phyloP scores from a whole-genome alignment of 2,888 invertebrate species.

The Dynastes grantii region DNA sequence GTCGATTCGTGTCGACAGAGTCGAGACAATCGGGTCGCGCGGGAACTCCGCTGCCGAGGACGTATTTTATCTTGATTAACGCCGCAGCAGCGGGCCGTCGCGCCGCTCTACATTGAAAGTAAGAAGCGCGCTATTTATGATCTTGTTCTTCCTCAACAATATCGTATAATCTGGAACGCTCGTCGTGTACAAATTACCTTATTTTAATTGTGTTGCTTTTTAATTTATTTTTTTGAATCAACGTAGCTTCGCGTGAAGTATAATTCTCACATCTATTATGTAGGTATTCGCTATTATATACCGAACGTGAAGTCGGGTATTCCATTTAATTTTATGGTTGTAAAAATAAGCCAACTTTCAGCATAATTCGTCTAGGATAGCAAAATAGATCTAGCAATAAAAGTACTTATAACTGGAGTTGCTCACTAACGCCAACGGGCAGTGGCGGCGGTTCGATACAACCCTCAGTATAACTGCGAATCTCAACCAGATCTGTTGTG shows the following conservation, averaged over 20 bases:
- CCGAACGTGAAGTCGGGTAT: background rate
- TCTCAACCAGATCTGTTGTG: too few species aligned
- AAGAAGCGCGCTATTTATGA: conserved; percentile 50
- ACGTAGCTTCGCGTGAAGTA: background rate
- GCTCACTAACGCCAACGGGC: too few species aligned
- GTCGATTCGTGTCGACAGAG: conserved; percentile 5
- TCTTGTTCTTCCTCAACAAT: conserved; percentile 49
- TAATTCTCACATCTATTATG: conserved; percentile 5
- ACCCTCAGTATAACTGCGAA: too few species aligned
- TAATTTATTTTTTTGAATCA: conserved; percentile 18
- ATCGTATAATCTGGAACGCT: conserved; percentile 49
- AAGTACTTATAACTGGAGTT: too few species aligned
- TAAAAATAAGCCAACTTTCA: too few species aligned
- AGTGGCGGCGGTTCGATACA: too few species aligned
- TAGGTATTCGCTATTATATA: background rate
- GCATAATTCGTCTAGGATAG: too few species aligned
- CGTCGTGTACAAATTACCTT: conserved; percentile 50
- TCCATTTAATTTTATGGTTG: too few species aligned
- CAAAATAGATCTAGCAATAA: too few species aligned
- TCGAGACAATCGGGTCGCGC: conserved; percentile 17
- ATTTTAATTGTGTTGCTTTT: conserved; percentile 44
- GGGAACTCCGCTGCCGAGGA: conserved; percentile 27
- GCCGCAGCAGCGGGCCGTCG: conserved; percentile 41
- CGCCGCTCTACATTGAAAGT: conserved; percentile 45
- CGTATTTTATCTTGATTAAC: conserved; percentile 50